phyloP scores from a whole-genome alignment of 1,140 invertebrate genomes.

The Achroia grisella region DNA sequence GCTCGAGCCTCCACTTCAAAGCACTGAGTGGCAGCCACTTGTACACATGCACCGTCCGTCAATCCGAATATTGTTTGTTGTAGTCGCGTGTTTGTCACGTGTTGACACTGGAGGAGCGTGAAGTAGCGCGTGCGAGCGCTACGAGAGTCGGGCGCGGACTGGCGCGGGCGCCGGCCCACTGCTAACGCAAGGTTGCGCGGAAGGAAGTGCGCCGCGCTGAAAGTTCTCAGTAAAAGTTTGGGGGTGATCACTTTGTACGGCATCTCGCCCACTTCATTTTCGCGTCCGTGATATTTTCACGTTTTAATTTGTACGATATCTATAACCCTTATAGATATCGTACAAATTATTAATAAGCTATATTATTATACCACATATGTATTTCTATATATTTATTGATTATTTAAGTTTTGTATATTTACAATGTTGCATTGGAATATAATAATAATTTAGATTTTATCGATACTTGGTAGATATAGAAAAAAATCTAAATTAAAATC shows the following conservation, averaged over 20 bases:
- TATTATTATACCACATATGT: too few relatives aligned
- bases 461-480: too few relatives aligned
- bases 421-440: too few relatives aligned
- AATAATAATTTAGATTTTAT: too few relatives aligned
- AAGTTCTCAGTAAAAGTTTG: constrained; percentile 61
- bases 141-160: constrained; percentile 52
- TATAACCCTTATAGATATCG: too few relatives aligned
- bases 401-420: too few relatives aligned
- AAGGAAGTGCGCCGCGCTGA: constrained; percentile 54
- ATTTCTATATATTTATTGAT: too few relatives aligned
- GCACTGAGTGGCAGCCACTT: constrained; percentile 55
- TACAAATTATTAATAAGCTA: too few relatives aligned
- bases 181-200: constrained; percentile 54
- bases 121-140: constrained; percentile 29
- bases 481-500: too few relatives aligned
- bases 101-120: constrained; percentile 10
- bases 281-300: constrained; percentile 3
- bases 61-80: constrained; percentile 18
- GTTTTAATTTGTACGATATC: too few relatives aligned
- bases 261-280: not conserved
- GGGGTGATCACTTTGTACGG: constrained; percentile 10
- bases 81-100: constrained; percentile 37
- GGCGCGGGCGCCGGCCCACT: constrained; percentile 18
- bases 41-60: constrained; percentile 51
- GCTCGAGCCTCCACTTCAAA: constrained; percentile 65